A percentile compares a stretch with the other conserved stretches of the same genome.
These are phyloP conservation scores for Acanthosoma haemorrhoidale DNA, from an alignment of 2,888 invertebrate genomes.

Conservation along the genomic window DNA sequence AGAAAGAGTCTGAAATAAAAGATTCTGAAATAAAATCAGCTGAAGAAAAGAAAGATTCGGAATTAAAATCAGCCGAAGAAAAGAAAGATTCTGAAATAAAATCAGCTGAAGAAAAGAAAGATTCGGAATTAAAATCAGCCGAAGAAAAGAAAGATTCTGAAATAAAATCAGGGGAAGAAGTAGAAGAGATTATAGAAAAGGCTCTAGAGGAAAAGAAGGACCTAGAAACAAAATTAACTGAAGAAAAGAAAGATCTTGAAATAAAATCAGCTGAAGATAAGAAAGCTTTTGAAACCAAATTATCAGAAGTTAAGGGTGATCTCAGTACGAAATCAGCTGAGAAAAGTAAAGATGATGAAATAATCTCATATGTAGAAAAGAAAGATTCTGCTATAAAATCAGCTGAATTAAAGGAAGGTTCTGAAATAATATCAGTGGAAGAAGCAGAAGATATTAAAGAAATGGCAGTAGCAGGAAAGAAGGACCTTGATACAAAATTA, in stretches of 20 bases:
- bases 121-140: not conserved
- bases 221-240: conserved; percentile 49
- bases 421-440: not conserved
- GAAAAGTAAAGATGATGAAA: not conserved
- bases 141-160: conserved; percentile 38
- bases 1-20: not conserved
- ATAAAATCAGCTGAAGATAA: not conserved
- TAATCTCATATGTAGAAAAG: not conserved
- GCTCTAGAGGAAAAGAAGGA: conserved; percentile 42
- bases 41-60: not conserved
- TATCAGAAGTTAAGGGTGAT: not conserved
- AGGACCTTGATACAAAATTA: not conserved
- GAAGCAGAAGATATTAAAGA: not conserved
- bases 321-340: not conserved
- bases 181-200: not conserved
- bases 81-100: not conserved
- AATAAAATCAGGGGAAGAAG: not conserved
- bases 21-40: not conserved
- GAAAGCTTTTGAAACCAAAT: not conserved
- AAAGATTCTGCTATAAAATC: not conserved
- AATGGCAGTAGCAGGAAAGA: not conserved
- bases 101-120: not conserved
- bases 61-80: not conserved
- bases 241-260: conserved; percentile 43
- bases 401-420: not conserved